These are phyloP conservation scores for Dyspetes luteomarginatus DNA, from an alignment of 2,888 invertebrate genomes.

Conservation along the genomic window DNA sequence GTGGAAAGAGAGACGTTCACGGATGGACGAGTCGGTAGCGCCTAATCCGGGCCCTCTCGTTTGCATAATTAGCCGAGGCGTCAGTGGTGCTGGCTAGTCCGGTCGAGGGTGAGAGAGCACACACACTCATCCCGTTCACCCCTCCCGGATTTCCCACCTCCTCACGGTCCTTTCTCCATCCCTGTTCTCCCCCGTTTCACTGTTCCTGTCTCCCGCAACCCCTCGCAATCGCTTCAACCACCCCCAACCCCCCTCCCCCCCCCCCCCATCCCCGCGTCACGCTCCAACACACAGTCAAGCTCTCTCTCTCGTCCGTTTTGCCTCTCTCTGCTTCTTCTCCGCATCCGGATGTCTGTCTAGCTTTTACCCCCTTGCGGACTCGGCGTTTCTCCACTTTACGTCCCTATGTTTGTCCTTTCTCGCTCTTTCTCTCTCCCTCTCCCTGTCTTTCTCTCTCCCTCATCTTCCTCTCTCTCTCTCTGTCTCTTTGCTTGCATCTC, in stretches of 20 bases:
- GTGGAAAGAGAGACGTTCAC: constrained; percentile 67
- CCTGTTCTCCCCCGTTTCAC: neutral
- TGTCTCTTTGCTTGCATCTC: constrained; percentile 39
- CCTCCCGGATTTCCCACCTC: constrained; percentile 1
- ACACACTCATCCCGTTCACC: constrained; percentile 17
- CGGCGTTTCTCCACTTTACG: neutral
- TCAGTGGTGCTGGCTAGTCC: constrained; percentile 66
- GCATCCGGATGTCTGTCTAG: constrained; percentile 37
- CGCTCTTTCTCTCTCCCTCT: constrained; percentile 2
- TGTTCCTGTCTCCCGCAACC: neutral
- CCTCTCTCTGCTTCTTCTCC: constrained; percentile 29
- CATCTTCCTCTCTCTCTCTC: constrained; percentile 35
- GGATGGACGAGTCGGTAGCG: constrained; percentile 75
- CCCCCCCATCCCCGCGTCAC: constrained; percentile 11
- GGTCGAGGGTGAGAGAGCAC: constrained; percentile 66
- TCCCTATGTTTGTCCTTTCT: neutral
- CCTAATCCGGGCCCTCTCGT: constrained; percentile 73
- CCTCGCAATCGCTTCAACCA: neutral
- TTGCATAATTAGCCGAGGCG: constrained; percentile 70
- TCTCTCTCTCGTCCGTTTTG: constrained; percentile 45
- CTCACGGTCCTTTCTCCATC: neutral
- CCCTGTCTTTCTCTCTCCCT: constrained; percentile 39
- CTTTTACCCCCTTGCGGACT: neutral
- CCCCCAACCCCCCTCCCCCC: constrained; percentile 4
- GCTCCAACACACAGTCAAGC: constrained; percentile 18